Percentiles rank a stretch among this genome's conserved stretches.
Evolutionary conservation across 2,888 invertebrate genomes (phyloP).

Genomic region (Sylvicola fuscatus): DNA sequence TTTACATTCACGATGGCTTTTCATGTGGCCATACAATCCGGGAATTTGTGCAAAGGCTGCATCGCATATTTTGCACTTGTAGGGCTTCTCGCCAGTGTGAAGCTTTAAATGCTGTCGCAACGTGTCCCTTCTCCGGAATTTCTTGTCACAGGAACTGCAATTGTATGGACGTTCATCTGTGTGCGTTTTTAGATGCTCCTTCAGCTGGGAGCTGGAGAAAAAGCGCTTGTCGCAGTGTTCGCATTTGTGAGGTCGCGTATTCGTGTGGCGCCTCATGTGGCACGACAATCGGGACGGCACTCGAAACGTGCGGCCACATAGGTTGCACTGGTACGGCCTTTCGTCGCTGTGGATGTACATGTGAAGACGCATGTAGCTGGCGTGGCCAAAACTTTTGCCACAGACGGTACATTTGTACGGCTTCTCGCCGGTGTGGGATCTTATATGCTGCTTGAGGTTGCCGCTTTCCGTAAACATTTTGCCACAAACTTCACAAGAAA

Average conservation of each 20-base stretch:
- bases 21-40: background rate
- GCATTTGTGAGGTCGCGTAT: slow-evolving; percentile 3
- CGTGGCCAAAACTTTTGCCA: slow-evolving; percentile 2
- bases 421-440: too few relatives aligned
- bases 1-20: too few relatives aligned
- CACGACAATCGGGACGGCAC: slow-evolving; percentile 1
- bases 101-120: too few relatives aligned
- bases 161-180: too few relatives aligned
- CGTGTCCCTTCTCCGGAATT: too few relatives aligned
- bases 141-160: too few relatives aligned
- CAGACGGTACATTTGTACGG: background rate
- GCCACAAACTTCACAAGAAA: too few relatives aligned
- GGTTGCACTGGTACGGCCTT: slow-evolving; percentile 1
- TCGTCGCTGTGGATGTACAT: slow-evolving; percentile 3
- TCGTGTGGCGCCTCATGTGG: slow-evolving; percentile 3
- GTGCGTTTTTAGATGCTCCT: too few relatives aligned
- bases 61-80: slow-evolving; percentile 3
- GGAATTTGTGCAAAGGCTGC: slow-evolving; percentile 2
- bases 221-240: background rate
- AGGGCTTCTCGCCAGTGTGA: slow-evolving; percentile 1
- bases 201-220: too few relatives aligned
- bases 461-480: too few relatives aligned
- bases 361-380: slow-evolving; percentile 3
- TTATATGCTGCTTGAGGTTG: too few relatives aligned
- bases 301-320: slow-evolving; percentile 2